These are phyloP conservation scores for Dinocampus coccinellae DNA, from an alignment of 2,888 invertebrate genomes.

Conservation along the genomic window DNA sequence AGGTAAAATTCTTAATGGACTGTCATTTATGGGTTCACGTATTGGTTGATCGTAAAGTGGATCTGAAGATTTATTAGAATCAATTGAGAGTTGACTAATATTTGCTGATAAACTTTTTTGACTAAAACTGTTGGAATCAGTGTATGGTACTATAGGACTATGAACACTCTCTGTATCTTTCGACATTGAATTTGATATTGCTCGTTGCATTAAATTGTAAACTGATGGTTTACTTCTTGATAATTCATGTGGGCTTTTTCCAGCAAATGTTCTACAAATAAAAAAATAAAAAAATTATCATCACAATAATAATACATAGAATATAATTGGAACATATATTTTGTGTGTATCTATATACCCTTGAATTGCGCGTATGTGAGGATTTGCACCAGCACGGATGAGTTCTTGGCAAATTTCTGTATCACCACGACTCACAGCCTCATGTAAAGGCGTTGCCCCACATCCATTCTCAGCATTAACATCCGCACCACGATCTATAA, in stretches of 20 bases:
- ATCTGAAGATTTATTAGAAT: slow-evolving; percentile 63
- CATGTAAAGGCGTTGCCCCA: slow-evolving; percentile 75
- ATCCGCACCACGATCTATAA: slow-evolving; percentile 72
- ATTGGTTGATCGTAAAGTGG: slow-evolving; percentile 58
- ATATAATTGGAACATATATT: neutral
- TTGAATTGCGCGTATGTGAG: slow-evolving; percentile 69
- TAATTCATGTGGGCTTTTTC: slow-evolving; percentile 64
- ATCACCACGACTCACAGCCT: slow-evolving; percentile 74
- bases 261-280: slow-evolving; percentile 60
- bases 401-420: slow-evolving; percentile 72
- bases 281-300: slow-evolving; percentile 7
- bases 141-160: slow-evolving; percentile 54
- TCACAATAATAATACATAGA: neutral
- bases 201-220: slow-evolving; percentile 58
- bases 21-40: slow-evolving; percentile 55
- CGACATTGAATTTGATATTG: slow-evolving; percentile 53
- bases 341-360: slow-evolving; percentile 63
- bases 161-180: slow-evolving; percentile 62
- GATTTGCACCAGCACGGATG: slow-evolving; percentile 73
- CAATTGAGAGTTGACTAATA: slow-evolving; percentile 64
- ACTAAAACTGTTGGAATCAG: slow-evolving; percentile 56
- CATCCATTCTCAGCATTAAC: slow-evolving; percentile 73
- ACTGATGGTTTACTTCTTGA: slow-evolving; percentile 57
- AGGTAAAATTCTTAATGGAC: slow-evolving; percentile 52
- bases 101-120: slow-evolving; percentile 59